Conservation (phyloP, 2,797 vertebrate species). For the Alauda arvensis region DNA sequence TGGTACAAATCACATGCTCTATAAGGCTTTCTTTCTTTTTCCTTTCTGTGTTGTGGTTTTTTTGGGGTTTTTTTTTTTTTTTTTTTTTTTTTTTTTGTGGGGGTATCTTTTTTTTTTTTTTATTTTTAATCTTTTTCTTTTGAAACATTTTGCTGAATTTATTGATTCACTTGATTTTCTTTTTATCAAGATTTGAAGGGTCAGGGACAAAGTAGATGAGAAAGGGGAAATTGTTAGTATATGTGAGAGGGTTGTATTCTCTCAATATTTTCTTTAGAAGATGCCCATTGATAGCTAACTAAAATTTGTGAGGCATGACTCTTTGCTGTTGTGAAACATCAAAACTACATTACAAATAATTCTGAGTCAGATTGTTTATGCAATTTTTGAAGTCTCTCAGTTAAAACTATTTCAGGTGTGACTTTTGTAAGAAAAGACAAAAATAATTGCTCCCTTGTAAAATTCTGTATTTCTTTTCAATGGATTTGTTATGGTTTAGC, state of each 20-base stretch:
- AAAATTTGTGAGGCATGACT: background rate
- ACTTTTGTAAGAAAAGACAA: background rate
- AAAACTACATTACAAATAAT: background rate
- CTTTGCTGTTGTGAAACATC: background rate
- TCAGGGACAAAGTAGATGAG: background rate
- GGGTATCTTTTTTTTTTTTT: background rate
- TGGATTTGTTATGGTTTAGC: background rate
- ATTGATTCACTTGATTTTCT: background rate
- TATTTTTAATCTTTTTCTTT: background rate
- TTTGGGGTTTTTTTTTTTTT: no score
- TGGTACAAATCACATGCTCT: rapidly evolving
- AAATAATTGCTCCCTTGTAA: background rate
- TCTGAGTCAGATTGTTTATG: background rate
- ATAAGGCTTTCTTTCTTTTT: background rate
- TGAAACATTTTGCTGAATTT: background rate
- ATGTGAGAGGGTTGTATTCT: background rate
- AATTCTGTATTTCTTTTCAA: background rate
- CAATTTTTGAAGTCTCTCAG: background rate
- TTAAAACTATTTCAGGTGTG: background rate
- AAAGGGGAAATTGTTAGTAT: background rate
- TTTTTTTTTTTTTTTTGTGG: rapidly evolving
- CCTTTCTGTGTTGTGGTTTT: background rate
- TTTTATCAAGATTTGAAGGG: background rate
- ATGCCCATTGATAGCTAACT: background rate
- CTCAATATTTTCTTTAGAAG: background rate